Evolutionary conservation across 1,140 invertebrate species (phyloP).

Genomic region (Drosophila tropicalis): DNA sequence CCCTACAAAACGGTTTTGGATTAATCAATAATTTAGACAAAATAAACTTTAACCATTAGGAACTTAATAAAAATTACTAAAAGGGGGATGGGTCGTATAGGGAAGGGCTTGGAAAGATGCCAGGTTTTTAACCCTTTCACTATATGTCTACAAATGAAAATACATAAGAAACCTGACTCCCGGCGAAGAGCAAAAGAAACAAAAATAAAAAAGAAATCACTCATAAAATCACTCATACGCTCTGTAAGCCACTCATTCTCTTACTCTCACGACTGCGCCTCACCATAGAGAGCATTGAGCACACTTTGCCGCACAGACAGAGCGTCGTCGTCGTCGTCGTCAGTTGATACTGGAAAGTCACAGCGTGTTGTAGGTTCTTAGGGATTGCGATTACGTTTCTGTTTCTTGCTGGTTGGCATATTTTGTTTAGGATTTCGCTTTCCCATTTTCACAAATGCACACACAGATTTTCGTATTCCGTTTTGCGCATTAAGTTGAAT

Average conservation of each 20-base stretch:
- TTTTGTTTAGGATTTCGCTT: constrained; percentile 73
- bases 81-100: constrained; percentile 19
- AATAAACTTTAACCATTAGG: background rate
- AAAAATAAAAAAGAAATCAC: constrained; percentile 13
- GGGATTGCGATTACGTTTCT: constrained; percentile 11
- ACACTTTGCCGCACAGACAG: constrained; percentile 60
- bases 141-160: constrained; percentile 63
- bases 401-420: constrained; percentile 54
- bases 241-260: constrained; percentile 20
- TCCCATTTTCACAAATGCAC: constrained; percentile 63
- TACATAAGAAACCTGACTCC: constrained; percentile 52
- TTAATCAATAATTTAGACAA: constrained; percentile 29
- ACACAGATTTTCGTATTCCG: constrained; percentile 60
- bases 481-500: constrained; percentile 72
- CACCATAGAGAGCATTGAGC: constrained; percentile 42
- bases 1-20: background rate
- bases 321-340: constrained; percentile 44
- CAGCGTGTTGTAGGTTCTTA: constrained; percentile 29
- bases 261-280: constrained; percentile 40
- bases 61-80: constrained; percentile 8
- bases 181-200: constrained; percentile 19
- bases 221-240: constrained; percentile 70
- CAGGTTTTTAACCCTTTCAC: constrained; percentile 82
- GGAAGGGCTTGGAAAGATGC: constrained; percentile 41
- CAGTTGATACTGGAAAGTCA: constrained; percentile 59